phyloP scores from a whole-genome alignment of 2,113 vertebrate genomes.

The Sinocyclocheilus anophthalmus region DNA sequence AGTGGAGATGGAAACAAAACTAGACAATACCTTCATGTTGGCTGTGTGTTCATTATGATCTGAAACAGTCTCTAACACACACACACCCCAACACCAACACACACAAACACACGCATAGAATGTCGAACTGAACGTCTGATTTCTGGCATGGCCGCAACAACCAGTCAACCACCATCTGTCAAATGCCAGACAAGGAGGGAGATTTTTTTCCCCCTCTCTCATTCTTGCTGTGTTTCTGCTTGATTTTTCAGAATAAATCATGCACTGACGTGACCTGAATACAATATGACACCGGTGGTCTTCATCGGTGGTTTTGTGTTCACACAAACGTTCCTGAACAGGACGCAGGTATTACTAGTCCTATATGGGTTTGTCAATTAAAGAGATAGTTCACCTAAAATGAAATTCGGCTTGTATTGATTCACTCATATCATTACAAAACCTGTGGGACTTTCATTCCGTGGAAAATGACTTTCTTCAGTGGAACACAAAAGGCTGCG shows the following conservation, averaged over 20 bases:
- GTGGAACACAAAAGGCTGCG: neutral
- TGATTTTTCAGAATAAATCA: constrained; percentile 1
- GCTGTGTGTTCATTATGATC: constrained; percentile 28
- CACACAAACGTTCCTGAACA: neutral
- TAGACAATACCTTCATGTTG: constrained; percentile 27
- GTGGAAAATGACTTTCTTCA: neutral
- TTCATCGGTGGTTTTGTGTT: no score
- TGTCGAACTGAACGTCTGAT: constrained; percentile 26
- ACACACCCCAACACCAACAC: no score
- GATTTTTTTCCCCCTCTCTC: neutral
- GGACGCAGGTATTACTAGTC: neutral
- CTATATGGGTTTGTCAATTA: neutral
- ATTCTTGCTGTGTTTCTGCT: neutral
- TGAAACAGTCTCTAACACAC: neutral
- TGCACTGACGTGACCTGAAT: constrained; percentile 32
- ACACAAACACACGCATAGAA: neutral
- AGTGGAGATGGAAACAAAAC: constrained; percentile 8
- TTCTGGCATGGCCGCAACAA: constrained; percentile 38
- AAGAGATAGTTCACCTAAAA: neutral
- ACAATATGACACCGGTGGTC: neutral
- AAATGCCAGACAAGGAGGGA: constrained; percentile 39
- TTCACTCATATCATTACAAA: neutral
- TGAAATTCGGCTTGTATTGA: no score
- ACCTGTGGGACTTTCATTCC: no score
- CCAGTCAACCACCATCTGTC: constrained; percentile 56